Evolutionary conservation across 2,888 invertebrate species (phyloP).

Genomic region (Epistrophella euchroma): DNA sequence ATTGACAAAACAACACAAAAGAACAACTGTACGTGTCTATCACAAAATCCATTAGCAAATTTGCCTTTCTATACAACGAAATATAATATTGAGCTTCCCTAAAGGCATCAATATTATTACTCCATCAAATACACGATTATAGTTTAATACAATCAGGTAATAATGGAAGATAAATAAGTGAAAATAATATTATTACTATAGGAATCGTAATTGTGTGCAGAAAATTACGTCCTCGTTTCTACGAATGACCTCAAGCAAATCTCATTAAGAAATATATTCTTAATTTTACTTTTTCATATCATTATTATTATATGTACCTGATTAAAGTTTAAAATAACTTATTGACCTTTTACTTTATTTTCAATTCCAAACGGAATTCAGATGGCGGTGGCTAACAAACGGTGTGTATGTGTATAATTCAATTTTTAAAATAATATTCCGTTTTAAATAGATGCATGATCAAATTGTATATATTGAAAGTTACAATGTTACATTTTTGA

Average conservation of each 20-base stretch:
- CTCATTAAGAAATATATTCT: neutral
- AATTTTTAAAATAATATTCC: too few relatives aligned
- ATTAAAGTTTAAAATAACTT: too few relatives aligned
- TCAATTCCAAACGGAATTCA: too few relatives aligned
- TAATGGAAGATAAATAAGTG: neutral
- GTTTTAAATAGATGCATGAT: too few relatives aligned
- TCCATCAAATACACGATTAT: neutral
- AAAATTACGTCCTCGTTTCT: neutral
- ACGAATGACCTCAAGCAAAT: neutral
- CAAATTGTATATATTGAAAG: too few relatives aligned
- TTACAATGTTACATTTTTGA: too few relatives aligned
- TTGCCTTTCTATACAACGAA: neutral
- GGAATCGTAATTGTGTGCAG: neutral
- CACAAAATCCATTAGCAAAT: constrained; percentile 3
- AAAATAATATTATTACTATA: neutral
- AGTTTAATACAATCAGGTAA: neutral
- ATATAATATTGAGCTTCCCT: neutral
- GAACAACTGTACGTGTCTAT: neutral
- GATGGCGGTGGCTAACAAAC: too few relatives aligned
- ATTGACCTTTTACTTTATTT: too few relatives aligned
- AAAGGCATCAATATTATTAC: neutral
- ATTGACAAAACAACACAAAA: neutral
- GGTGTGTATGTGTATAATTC: too few relatives aligned
- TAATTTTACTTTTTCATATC: too few relatives aligned
- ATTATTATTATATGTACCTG: too few relatives aligned